phyloP scores from a whole-genome alignment of 2,113 vertebrate species.

The Malurus cyaneus region DNA sequence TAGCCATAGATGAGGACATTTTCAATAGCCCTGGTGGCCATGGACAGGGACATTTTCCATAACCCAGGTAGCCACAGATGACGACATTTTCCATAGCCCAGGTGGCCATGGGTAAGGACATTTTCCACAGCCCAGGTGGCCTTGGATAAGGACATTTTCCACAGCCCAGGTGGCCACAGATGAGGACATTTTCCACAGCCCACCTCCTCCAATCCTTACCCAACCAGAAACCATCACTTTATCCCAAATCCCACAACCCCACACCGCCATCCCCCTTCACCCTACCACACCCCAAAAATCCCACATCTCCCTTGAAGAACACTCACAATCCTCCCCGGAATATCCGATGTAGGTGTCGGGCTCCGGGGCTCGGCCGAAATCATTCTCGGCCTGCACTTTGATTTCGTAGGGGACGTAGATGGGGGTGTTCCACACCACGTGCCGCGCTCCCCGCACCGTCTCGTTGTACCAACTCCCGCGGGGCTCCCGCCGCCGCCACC shows the following conservation, averaged over 20 bases:
- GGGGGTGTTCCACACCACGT: conserved; percentile 83
- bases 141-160: too few species aligned
- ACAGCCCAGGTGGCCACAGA: too few species aligned
- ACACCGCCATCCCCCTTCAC: too few species aligned
- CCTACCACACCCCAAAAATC: too few species aligned
- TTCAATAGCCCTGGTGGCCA: neutral
- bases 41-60: neutral
- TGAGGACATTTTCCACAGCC: too few species aligned
- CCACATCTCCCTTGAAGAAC: too few species aligned
- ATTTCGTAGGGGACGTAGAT: conserved; percentile 92
- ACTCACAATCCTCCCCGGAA: conserved; percentile 95
- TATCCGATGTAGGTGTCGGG: conserved; percentile 86
- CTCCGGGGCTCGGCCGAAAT: conserved; percentile 86
- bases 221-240: neutral
- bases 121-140: too few species aligned
- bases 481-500: conserved; percentile 83
- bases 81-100: too few species aligned
- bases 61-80: too few species aligned
- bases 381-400: conserved; percentile 90
- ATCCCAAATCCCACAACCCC: neutral
- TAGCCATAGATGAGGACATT: too few species aligned
- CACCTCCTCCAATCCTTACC: fast-evolving
- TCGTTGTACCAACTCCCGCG: conserved; percentile 83
- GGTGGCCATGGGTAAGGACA: too few species aligned
- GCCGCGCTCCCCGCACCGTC: conserved; percentile 75